A percentile compares a stretch with the other conserved stretches of the same genome.
phyloP scores from a whole-genome alignment of 1,140 invertebrate genomes.

The Meloidogyne exigua region DNA sequence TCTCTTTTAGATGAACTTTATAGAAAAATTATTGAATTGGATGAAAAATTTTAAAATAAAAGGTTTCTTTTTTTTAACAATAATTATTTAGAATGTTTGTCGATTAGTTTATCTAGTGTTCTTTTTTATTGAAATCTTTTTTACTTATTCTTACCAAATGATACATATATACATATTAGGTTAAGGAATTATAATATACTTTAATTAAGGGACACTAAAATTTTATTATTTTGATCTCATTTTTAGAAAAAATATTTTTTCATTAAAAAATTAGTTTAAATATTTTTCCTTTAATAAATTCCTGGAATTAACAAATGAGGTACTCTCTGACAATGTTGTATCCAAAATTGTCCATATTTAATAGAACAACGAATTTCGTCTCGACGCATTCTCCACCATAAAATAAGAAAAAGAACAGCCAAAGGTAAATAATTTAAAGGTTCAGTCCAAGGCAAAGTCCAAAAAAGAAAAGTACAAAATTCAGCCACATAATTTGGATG shows the following conservation, averaged over 20 bases:
- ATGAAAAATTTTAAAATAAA: background rate
- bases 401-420: conserved; percentile 24
- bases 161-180: too few species aligned
- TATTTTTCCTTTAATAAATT: conserved; percentile 27
- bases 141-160: too few species aligned
- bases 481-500: conserved; percentile 48
- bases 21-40: conserved; percentile 53
- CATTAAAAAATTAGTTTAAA: background rate
- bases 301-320: conserved; percentile 43
- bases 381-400: conserved; percentile 27
- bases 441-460: conserved; percentile 31
- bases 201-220: too few species aligned
- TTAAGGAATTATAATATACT: too few species aligned
- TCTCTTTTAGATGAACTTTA: conserved; percentile 60
- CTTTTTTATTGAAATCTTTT: too few species aligned
- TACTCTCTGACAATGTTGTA: conserved; percentile 47
- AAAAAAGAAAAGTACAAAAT: conserved; percentile 34
- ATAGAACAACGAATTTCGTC: conserved; percentile 44
- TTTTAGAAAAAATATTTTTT: too few species aligned
- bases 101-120: too few species aligned
- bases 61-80: background rate
- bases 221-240: too few species aligned
- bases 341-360: conserved; percentile 45
- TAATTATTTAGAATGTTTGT: background rate
- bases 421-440: conserved; percentile 35